Evolutionary conservation across 2,888 invertebrate species (phyloP).

Genomic region (Leucoptera coffeella): DNA sequence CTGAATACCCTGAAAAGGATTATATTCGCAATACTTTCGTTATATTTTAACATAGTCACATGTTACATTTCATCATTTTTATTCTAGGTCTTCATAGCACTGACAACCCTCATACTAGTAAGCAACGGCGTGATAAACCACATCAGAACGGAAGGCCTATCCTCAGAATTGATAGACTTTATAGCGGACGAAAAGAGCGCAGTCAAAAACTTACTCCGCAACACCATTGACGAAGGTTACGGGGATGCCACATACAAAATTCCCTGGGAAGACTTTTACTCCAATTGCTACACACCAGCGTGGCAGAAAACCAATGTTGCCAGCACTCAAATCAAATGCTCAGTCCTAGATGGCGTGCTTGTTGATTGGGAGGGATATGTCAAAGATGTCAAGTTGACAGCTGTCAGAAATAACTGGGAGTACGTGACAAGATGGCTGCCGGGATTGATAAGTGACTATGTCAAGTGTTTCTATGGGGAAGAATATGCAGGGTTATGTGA

Average conservation of each 20-base stretch:
- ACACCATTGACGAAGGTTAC: slow-evolving; percentile 35
- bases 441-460: slow-evolving; percentile 46
- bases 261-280: slow-evolving; percentile 73
- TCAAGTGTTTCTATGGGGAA: slow-evolving; percentile 69
- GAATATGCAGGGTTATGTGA: slow-evolving; percentile 52
- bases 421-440: slow-evolving; percentile 57
- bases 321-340: slow-evolving; percentile 68
- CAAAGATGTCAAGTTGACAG: slow-evolving; percentile 57
- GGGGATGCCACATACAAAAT: slow-evolving; percentile 43
- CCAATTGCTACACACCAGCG: slow-evolving; percentile 67
- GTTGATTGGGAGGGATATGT: slow-evolving; percentile 72
- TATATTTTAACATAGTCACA: too few species aligned
- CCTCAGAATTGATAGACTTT: slow-evolving; percentile 28
- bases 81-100: too few species aligned
- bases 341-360: slow-evolving; percentile 59
- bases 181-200: slow-evolving; percentile 32
- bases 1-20: too few species aligned
- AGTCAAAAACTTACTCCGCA: slow-evolving; percentile 33
- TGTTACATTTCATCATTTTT: neutral
- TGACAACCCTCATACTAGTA: slow-evolving; percentile 51
- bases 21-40: too few species aligned
- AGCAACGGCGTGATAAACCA: slow-evolving; percentile 56
- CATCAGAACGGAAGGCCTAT: slow-evolving; percentile 32
- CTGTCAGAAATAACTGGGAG: slow-evolving; percentile 57
- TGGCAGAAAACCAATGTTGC: slow-evolving; percentile 69